phyloP scores from a whole-genome alignment of 2,888 invertebrate genomes.

The Nephrotoma appendiculata region DNA sequence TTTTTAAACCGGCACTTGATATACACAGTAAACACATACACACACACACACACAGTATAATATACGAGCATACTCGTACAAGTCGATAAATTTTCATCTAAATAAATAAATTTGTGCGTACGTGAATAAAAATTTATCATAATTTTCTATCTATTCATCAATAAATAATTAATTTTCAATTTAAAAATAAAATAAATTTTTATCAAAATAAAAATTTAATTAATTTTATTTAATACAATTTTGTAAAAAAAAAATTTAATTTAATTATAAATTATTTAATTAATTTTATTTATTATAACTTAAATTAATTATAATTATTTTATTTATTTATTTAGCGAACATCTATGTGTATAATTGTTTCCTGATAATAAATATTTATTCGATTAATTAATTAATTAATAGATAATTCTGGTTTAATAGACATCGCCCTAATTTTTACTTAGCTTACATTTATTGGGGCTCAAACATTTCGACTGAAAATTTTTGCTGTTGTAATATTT shows the following conservation, averaged over 20 bases:
- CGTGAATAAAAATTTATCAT: background rate
- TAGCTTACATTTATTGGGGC: no score
- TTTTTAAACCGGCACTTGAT: background rate
- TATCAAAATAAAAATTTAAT: background rate
- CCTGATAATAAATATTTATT: background rate
- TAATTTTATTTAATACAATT: background rate
- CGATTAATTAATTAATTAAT: background rate
- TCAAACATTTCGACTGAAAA: no score
- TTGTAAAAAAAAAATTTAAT: background rate
- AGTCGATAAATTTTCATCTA: background rate
- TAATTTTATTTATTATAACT: background rate
- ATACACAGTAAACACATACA: background rate
- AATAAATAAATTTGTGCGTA: background rate
- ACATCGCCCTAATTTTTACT: no score
- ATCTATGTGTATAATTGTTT: background rate
- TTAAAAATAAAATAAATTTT: background rate
- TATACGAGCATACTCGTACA: no score
- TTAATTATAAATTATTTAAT: background rate
- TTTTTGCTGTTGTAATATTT: no score
- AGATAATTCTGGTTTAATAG: no score
- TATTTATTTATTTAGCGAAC: no score
- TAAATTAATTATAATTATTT: background rate
- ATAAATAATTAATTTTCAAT: background rate
- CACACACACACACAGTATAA: no score
- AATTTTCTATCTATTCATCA: background rate